Conservation (phyloP, 1,140 invertebrate genomes). For the Notospermus geniculatus region DNA sequence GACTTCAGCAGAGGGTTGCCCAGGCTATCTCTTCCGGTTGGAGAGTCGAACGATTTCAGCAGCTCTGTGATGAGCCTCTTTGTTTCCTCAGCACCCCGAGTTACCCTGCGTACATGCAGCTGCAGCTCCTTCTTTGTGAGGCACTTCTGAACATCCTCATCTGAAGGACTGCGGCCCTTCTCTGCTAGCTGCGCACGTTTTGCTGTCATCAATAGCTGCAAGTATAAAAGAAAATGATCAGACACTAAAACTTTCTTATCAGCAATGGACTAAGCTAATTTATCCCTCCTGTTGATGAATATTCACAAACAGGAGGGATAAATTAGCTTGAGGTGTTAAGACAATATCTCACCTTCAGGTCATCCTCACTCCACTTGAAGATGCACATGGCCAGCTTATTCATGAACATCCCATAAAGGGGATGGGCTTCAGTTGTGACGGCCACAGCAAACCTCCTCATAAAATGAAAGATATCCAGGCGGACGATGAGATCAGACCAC, state of each 20-base stretch:
- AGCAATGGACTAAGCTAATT: background rate
- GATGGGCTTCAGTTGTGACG: slow-evolving; percentile 28
- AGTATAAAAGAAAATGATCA: too few relatives aligned
- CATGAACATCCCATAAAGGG: slow-evolving; percentile 30
- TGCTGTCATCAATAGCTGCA: slow-evolving; percentile 16
- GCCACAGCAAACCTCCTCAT: slow-evolving; percentile 28
- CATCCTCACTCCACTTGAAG: slow-evolving; percentile 25
- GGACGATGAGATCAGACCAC: slow-evolving; percentile 11
- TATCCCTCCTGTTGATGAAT: background rate
- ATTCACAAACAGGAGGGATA: background rate
- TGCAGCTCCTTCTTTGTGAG: slow-evolving; percentile 21
- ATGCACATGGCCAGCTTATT: slow-evolving; percentile 24
- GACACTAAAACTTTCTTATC: too few relatives aligned
- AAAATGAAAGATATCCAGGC: slow-evolving; percentile 38
- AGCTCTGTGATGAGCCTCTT: slow-evolving; percentile 18
- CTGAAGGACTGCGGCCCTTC: too few relatives aligned
- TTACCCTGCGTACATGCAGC: slow-evolving; percentile 27
- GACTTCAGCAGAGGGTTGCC: slow-evolving; percentile 31
- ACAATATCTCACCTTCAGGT: slow-evolving; percentile 6
- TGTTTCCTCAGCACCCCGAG: slow-evolving; percentile 24
- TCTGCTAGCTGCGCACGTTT: too few relatives aligned
- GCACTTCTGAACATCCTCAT: too few relatives aligned
- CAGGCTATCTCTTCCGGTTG: slow-evolving; percentile 23
- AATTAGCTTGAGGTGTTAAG: slow-evolving; percentile 7
- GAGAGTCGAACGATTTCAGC: slow-evolving; percentile 16